These are phyloP conservation scores for Penelope pileata DNA, from an alignment of 2,113 vertebrate genomes.

Conservation along the genomic window DNA sequence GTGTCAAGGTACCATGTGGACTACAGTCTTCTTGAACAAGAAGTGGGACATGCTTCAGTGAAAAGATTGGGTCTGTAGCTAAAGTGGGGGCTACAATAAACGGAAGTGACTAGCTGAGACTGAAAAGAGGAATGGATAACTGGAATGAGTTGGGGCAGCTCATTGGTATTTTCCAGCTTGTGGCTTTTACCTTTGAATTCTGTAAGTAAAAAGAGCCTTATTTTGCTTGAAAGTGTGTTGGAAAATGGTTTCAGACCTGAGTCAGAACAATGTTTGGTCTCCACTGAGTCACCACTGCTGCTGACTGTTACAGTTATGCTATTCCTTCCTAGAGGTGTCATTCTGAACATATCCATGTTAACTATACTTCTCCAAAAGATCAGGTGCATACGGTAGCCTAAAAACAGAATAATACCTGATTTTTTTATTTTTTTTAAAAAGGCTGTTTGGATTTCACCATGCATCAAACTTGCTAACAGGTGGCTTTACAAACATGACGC, in stretches of 20 bases:
- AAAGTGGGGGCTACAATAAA: not conserved
- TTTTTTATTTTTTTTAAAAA: too few species aligned
- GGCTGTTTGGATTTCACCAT: not conserved
- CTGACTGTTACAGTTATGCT: not conserved
- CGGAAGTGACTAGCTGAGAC: not conserved
- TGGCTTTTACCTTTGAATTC: not conserved
- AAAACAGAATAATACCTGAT: not conserved
- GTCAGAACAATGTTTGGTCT: not conserved
- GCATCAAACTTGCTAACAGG: not conserved
- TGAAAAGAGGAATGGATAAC: not conserved
- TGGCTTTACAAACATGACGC: not conserved
- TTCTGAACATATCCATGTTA: not conserved
- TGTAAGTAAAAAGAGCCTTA: not conserved
- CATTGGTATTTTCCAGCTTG: not conserved
- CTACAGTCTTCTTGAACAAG: not conserved
- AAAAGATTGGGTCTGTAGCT: not conserved
- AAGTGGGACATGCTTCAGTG: not conserved
- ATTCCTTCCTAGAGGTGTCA: not conserved
- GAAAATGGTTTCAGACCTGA: not conserved
- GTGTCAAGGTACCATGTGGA: fast-evolving
- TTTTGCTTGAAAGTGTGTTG: not conserved
- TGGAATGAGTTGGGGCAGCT: not conserved
- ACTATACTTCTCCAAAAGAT: not conserved
- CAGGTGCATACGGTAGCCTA: not conserved
- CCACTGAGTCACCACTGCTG: not conserved